phyloP scores from a whole-genome alignment of 2,888 invertebrate species.

The Nymphalis c-album region DNA sequence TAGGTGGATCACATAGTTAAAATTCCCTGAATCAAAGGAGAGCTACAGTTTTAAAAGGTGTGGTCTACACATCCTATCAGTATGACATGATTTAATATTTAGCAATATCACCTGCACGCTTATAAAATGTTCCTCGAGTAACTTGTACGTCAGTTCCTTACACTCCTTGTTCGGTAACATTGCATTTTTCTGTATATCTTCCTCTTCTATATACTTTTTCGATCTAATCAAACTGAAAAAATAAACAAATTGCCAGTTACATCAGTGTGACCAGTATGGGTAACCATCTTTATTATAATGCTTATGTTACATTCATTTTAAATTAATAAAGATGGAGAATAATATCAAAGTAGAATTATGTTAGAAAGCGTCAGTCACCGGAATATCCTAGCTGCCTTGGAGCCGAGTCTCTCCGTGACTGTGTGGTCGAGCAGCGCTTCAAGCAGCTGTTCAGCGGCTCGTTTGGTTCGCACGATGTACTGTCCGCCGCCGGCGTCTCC shows the following conservation, averaged over 20 bases:
- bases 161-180: slow-evolving; percentile 97
- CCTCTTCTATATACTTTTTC: slow-evolving; percentile 93
- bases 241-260: too few species aligned
- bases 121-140: slow-evolving; percentile 90
- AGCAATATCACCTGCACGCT: slow-evolving; percentile 81
- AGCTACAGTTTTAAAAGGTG: neutral
- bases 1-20: too few species aligned
- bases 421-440: slow-evolving; percentile 88
- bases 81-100: too few species aligned
- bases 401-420: slow-evolving; percentile 92
- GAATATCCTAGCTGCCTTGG: slow-evolving; percentile 92
- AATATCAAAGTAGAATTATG: too few species aligned
- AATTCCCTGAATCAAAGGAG: neutral
- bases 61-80: neutral
- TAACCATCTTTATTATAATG: too few species aligned
- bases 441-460: slow-evolving; percentile 87
- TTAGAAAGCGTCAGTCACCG: slow-evolving; percentile 63
- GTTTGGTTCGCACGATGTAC: slow-evolving; percentile 87
- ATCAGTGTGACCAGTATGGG: too few species aligned
- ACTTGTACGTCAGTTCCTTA: slow-evolving; percentile 91
- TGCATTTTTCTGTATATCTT: slow-evolving; percentile 93
- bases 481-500: slow-evolving; percentile 93
- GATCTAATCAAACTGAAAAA: slow-evolving; percentile 86
- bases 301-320: too few species aligned
- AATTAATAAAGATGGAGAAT: too few species aligned